phyloP scores from a whole-genome alignment of 1,140 invertebrate genomes.

The Linepithema humile region DNA sequence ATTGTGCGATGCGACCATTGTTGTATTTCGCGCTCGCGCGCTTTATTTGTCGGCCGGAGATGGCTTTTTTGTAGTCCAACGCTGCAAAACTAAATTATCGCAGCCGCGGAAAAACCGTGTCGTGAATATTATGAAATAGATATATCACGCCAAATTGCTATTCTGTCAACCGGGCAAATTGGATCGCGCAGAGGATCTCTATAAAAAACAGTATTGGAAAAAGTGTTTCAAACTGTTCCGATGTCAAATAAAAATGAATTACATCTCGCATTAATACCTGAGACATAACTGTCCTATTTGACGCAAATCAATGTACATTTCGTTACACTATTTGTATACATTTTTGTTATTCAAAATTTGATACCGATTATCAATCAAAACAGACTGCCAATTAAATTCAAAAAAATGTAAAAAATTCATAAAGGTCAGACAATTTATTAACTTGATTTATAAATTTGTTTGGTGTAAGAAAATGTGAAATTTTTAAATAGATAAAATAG shows the following conservation, averaged over 20 bases:
- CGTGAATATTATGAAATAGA: slow-evolving; percentile 59
- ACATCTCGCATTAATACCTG: slow-evolving; percentile 20
- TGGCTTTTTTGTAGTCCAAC: slow-evolving; percentile 56
- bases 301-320: slow-evolving; percentile 12
- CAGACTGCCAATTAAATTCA: too few relatives aligned
- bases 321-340: neutral
- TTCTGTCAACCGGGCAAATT: slow-evolving; percentile 58
- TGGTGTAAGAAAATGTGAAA: neutral
- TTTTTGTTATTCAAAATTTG: neutral
- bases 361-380: too few relatives aligned
- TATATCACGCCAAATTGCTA: slow-evolving; percentile 61
- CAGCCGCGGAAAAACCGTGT: slow-evolving; percentile 52
- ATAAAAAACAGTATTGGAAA: slow-evolving; percentile 57
- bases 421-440: neutral
- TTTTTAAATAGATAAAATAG: neutral
- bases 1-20: slow-evolving; percentile 35
- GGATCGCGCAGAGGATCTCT: slow-evolving; percentile 29
- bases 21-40: slow-evolving; percentile 39
- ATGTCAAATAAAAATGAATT: slow-evolving; percentile 48
- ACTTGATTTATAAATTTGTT: neutral
- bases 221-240: slow-evolving; percentile 45
- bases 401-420: neutral
- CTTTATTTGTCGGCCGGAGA: slow-evolving; percentile 56
- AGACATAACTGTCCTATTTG: neutral
- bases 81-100: slow-evolving; percentile 61